Percentiles rank a stretch among this genome's conserved stretches.
phyloP scores from a whole-genome alignment of 2,113 vertebrate species.

The Cygnus atratus region DNA sequence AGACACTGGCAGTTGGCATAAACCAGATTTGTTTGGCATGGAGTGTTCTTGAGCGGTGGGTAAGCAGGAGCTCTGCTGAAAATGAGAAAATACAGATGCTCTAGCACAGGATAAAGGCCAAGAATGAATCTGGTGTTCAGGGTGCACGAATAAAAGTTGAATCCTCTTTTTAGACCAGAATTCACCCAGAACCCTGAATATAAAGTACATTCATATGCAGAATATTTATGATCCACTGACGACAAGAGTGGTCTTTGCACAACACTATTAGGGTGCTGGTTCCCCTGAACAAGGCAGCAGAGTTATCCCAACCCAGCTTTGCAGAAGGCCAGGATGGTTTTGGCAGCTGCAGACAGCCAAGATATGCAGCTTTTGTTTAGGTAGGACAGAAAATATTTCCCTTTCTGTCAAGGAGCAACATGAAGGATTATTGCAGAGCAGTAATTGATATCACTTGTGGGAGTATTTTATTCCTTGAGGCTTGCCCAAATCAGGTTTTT shows the following conservation, averaged over 20 bases:
- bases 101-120: constrained; percentile 25
- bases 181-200: neutral
- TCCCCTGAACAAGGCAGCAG: neutral
- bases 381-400: neutral
- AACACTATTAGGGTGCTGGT: accelerated
- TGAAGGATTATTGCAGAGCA: neutral
- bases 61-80: constrained; percentile 10
- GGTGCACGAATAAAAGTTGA: neutral
- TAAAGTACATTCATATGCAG: neutral
- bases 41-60: neutral
- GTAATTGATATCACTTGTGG: neutral
- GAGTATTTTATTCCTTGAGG: neutral
- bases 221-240: neutral
- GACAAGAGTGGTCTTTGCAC: neutral
- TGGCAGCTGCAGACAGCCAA: neutral
- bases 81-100: constrained; percentile 39
- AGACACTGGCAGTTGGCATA: neutral
- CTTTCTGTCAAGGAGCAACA: neutral
- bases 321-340: neutral
- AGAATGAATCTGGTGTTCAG: neutral
- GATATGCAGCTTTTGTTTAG: neutral
- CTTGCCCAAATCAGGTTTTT: neutral
- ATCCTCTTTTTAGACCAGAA: constrained; percentile 31
- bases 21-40: constrained; percentile 8
- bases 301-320: neutral